Conservation (phyloP, 2,888 invertebrate species). For the Megastigmus dorsalis region DNA sequence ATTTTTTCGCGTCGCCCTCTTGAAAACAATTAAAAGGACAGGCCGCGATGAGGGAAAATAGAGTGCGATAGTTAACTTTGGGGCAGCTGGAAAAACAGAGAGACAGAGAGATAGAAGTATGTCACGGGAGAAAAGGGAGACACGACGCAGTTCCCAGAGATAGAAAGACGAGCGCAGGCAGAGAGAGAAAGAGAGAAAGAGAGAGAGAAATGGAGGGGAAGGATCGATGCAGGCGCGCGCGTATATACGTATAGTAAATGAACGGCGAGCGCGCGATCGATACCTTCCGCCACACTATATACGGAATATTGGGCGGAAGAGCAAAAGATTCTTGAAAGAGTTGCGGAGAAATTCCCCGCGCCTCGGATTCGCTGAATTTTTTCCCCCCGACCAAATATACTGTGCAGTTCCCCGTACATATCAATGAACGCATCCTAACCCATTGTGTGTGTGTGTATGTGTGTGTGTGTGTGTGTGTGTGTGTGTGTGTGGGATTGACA, state of each 20-base stretch:
- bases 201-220: neutral
- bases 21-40: neutral
- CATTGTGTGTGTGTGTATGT: too few species aligned
- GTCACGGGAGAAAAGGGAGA: neutral
- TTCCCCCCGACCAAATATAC: neutral
- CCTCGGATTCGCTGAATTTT: neutral
- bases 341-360: neutral
- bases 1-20: neutral
- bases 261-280: neutral
- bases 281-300: neutral
- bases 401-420: too few species aligned
- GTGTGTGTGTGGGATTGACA: too few species aligned
- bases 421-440: too few species aligned
- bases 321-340: too few species aligned
- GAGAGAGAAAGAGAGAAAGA: constrained; percentile 15
- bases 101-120: neutral
- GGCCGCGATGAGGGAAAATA: neutral
- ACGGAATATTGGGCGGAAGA: too few species aligned
- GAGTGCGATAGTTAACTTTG: neutral
- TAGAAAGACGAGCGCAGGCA: neutral
- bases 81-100: neutral
- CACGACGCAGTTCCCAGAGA: too few species aligned
- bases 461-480: too few species aligned
- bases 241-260: neutral
- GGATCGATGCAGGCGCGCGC: neutral